Evolutionary conservation across 2,797 vertebrate genomes (phyloP).

Genomic region (Falco naumanni): DNA sequence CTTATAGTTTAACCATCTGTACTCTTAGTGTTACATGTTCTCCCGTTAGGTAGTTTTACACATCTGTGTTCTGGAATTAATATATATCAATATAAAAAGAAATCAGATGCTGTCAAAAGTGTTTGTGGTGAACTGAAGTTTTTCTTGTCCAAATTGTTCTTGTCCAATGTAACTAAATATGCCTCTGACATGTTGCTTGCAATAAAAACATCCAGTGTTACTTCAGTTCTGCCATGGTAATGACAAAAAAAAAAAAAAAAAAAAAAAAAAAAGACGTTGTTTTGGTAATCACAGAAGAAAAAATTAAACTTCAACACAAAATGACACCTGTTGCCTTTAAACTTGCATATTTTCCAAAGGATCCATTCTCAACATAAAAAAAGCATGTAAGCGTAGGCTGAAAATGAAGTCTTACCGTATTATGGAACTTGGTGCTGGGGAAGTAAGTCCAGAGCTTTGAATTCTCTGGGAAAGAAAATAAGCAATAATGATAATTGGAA

Average conservation of each 20-base stretch:
- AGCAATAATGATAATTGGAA: conserved; percentile 28
- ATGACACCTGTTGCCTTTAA: not conserved
- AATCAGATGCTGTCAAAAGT: not conserved
- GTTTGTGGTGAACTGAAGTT: not conserved
- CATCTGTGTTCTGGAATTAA: not conserved
- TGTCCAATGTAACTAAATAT: not conserved
- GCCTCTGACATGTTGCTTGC: not conserved
- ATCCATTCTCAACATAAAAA: not conserved
- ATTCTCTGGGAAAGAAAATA: conserved; percentile 31
- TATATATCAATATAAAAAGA: not conserved
- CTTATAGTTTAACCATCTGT: not conserved
- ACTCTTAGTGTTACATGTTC: not conserved
- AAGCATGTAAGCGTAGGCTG: not conserved
- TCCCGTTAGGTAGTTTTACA: not conserved
- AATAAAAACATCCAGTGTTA: not conserved
- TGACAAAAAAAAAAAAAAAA: not conserved
- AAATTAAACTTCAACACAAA: not conserved
- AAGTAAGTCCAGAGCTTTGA: conserved; percentile 1
- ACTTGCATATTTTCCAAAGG: not conserved
- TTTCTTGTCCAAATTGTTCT: not conserved
- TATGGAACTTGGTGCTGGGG: not conserved
- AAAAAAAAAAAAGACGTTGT: too few species aligned
- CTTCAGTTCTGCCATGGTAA: not conserved
- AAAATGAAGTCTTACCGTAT: not conserved
- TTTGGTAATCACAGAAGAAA: not conserved